Conservation (phyloP, 2,797 vertebrate species). For the Lophotriccus pileatus region DNA sequence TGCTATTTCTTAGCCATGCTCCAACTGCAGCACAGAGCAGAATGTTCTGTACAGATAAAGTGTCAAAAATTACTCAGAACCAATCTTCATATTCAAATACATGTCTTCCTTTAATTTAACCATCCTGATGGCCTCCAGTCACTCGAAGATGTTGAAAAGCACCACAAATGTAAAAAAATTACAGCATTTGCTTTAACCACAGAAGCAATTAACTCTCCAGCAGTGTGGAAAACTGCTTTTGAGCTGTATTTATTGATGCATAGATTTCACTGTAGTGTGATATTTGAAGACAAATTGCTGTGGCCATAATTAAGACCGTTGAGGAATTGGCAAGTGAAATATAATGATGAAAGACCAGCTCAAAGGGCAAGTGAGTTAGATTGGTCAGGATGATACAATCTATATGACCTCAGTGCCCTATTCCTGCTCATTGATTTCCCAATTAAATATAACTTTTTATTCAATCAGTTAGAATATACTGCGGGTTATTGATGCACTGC, state of each 20-base stretch:
- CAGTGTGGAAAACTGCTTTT: slow-evolving; percentile 75
- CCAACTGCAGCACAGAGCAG: not conserved
- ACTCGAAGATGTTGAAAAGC: slow-evolving; percentile 57
- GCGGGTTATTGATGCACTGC: slow-evolving; percentile 62
- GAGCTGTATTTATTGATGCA: slow-evolving; percentile 77
- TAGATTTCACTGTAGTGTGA: slow-evolving; percentile 74
- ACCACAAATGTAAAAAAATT: slow-evolving; percentile 65
- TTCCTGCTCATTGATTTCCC: slow-evolving; percentile 72
- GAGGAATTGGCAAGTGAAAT: slow-evolving; percentile 73
- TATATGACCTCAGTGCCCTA: slow-evolving; percentile 64
- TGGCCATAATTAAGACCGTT: slow-evolving; percentile 72
- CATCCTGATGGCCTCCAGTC: not conserved
- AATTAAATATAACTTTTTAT: slow-evolving; percentile 75
- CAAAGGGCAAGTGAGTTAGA: slow-evolving; percentile 67
- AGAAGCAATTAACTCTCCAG: slow-evolving; percentile 76
- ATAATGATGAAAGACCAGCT: slow-evolving; percentile 70
- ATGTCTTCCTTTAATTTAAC: slow-evolving; percentile 19
- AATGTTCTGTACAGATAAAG: slow-evolving; percentile 35
- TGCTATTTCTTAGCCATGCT: not conserved
- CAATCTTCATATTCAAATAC: not conserved
- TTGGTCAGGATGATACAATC: slow-evolving; percentile 63
- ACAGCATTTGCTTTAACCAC: slow-evolving; percentile 62
- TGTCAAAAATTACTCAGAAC: not conserved
- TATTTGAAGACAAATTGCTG: slow-evolving; percentile 79
- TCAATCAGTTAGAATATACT: slow-evolving; percentile 69